These are phyloP conservation scores for Rallus limicola DNA, from an alignment of 2,113 vertebrate species.

Conservation along the genomic window DNA sequence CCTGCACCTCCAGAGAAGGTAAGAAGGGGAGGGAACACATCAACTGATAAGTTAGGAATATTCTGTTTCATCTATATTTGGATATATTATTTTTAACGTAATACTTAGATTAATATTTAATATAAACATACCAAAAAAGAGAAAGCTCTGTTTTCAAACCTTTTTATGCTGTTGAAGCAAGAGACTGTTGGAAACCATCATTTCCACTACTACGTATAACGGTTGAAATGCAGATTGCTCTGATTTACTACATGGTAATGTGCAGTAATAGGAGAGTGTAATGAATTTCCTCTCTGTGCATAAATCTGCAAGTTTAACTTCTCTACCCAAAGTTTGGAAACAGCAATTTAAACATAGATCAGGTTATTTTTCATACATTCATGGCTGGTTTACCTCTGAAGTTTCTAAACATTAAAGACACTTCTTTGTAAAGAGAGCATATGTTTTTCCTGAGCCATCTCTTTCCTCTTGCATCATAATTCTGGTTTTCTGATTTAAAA, in stretches of 20 bases:
- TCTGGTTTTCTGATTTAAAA: slow-evolving; percentile 7
- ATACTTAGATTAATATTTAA: not conserved
- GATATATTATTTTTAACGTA: not conserved
- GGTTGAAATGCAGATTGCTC: not conserved
- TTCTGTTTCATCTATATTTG: not conserved
- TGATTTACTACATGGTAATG: not conserved
- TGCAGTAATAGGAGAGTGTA: not conserved
- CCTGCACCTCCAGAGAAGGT: slow-evolving; percentile 79
- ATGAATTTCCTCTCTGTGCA: not conserved
- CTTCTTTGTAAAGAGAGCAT: not conserved
- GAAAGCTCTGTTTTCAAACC: not conserved
- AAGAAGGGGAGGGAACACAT: not conserved
- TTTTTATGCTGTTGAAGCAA: not conserved
- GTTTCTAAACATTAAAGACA: not conserved
- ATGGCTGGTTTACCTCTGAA: slow-evolving; percentile 8
- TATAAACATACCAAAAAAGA: not conserved
- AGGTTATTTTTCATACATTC: not conserved
- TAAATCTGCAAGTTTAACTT: slow-evolving; percentile 12
- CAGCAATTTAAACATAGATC: not conserved
- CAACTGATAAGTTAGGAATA: not conserved
- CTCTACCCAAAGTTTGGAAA: not conserved
- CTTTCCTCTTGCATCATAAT: not conserved
- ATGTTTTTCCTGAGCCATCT: not conserved
- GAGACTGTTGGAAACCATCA: not conserved
- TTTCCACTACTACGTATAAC: not conserved